Base-by-base conservation (phyloP, 1,140 invertebrate species). In the Drosophila orosa region DNA sequence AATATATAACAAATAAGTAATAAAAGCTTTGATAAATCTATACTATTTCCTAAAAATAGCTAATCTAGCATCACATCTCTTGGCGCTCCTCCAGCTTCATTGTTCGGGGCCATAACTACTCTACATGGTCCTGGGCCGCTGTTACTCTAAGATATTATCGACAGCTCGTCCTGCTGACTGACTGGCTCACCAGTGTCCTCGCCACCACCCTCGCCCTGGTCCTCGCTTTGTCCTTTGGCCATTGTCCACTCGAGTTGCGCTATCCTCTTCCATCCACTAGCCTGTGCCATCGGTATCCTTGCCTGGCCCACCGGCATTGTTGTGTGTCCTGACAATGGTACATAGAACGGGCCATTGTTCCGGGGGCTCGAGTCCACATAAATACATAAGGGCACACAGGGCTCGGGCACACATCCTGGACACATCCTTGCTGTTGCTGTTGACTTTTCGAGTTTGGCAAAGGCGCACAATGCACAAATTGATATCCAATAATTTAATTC, bases 401-500 rank as follows among this genome's bases (percentile, higher is more conserved):
- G 33, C 40, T 27, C 29, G 27, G 60, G 25, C 13, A 78, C 74
- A 78, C 57, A 78, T 63, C 78, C 54, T 66, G 67, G 72, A 54
- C 69, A 54, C 71, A 74, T 77, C 71, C 74, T 85, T 74, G 79
- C 80, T 86, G 76, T 80, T 86, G 82, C 74, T 86, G 87, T 90
- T 87, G 87, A 90, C 87, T 90, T 90, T 90, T 90, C 73, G 84
- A 89, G 83, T 85, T 85, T 74, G 77, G 72, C 78, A 65, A 35
- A 59, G 55, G 69, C 74, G 63, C 78, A 90, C 83, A 90, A 87
- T 84, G 74, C 69, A 80, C 81, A 90, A 90, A 80, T 90, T 87
- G 80, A 87, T 90, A 90, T 90, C 77, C 87, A 90, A 87, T 90
- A 90, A 90, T 90, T 87, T 86, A 90, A 87, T 87, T 90, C 78